phyloP scores from a whole-genome alignment of 2,888 invertebrate species.

The Netelia fuscicornis region DNA sequence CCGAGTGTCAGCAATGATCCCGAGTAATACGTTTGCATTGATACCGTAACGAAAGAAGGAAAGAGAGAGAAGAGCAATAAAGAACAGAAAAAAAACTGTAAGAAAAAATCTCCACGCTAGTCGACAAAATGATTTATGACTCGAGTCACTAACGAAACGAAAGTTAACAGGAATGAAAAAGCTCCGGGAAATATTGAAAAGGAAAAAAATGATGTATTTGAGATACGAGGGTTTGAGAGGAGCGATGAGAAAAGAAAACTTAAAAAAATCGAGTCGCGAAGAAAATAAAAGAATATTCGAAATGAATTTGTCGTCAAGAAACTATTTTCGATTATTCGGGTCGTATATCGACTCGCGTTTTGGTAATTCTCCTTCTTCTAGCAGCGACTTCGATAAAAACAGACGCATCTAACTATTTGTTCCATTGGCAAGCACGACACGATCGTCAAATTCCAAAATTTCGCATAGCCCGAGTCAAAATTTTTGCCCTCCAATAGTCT shows the following conservation, averaged over 20 bases:
- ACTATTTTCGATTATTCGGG: slow-evolving; percentile 60
- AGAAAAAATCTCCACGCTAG: slow-evolving; percentile 1
- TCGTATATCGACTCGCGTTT: slow-evolving; percentile 46
- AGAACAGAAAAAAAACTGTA: not conserved
- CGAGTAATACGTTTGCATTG: slow-evolving; percentile 52
- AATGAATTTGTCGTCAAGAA: slow-evolving; percentile 41
- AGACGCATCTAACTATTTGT: slow-evolving; percentile 7
- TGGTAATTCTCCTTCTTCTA: slow-evolving; percentile 33
- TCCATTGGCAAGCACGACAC: not conserved
- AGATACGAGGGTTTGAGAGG: slow-evolving; percentile 15
- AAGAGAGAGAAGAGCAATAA: slow-evolving; percentile 7
- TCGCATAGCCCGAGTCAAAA: not conserved
- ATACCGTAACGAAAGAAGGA: slow-evolving; percentile 15
- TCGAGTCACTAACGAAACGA: slow-evolving; percentile 10
- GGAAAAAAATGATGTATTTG: slow-evolving; percentile 44
- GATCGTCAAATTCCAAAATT: not conserved
- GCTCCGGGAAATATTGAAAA: not conserved
- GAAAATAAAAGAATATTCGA: slow-evolving; percentile 57
- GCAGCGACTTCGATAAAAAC: not conserved
- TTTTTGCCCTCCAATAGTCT: no score
- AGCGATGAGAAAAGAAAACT: slow-evolving; percentile 17
- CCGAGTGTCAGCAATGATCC: slow-evolving; percentile 21
- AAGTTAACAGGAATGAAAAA: not conserved
- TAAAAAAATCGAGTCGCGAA: slow-evolving; percentile 28
- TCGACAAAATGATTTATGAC: slow-evolving; percentile 45